Evolutionary conservation across 2,113 vertebrate genomes (phyloP).

Genomic region (Pogonocichla stellata): DNA sequence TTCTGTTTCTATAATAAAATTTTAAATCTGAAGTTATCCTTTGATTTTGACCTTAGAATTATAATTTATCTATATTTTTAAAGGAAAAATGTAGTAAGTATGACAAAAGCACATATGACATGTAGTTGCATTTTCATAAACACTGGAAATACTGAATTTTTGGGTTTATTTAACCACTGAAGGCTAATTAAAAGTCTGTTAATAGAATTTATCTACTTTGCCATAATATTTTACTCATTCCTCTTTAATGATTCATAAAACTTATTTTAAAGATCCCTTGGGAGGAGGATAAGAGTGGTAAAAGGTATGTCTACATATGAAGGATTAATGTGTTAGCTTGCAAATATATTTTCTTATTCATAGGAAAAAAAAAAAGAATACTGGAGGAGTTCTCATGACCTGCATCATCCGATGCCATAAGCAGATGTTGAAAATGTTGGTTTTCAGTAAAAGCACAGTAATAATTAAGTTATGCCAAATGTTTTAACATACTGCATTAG

Average conservation of each 20-base stretch:
- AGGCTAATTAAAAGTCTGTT: neutral
- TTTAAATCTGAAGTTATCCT: neutral
- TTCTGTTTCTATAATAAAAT: neutral
- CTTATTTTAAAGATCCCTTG: neutral
- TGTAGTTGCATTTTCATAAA: neutral
- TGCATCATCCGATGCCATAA: neutral
- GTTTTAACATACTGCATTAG: neutral
- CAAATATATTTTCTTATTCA: neutral
- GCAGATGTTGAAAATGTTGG: neutral
- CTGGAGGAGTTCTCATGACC: neutral
- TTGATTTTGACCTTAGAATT: neutral
- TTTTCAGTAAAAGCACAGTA: neutral
- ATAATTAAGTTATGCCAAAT: neutral
- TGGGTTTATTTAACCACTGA: neutral
- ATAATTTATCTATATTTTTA: neutral
- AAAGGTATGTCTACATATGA: neutral
- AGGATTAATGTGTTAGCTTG: constrained; percentile 17
- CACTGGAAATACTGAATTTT: neutral
- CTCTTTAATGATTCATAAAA: constrained; percentile 22
- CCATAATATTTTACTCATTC: constrained; percentile 2
- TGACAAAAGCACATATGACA: neutral
- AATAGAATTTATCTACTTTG: neutral
- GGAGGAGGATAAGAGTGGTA: neutral
- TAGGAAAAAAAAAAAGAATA: neutral
- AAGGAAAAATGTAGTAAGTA: neutral